These are phyloP conservation scores for Rhagonycha lutea DNA, from an alignment of 2,888 invertebrate genomes.

Conservation along the genomic window DNA sequence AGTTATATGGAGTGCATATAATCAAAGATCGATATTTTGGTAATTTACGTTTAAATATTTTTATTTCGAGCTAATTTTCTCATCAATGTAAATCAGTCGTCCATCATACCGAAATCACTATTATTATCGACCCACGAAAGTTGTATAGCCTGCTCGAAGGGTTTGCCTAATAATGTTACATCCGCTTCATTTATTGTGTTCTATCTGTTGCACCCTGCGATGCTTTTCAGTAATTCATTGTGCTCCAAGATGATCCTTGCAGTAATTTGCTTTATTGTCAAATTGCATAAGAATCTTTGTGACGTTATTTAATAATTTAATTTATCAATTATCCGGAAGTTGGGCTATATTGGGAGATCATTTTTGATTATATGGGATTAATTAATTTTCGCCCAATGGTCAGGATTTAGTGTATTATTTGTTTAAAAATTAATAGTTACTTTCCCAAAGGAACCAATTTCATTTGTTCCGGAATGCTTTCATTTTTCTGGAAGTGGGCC, in stretches of 20 bases:
- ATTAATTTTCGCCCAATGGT: conserved; percentile 16
- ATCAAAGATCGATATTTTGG: neutral
- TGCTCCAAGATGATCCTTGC: neutral
- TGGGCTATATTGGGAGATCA: neutral
- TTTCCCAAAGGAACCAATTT: conserved; percentile 51
- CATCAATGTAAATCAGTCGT: neutral
- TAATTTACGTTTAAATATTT: neutral
- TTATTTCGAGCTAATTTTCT: neutral
- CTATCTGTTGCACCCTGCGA: neutral
- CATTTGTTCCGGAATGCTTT: conserved; percentile 56
- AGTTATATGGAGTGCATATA: neutral
- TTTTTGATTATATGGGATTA: neutral
- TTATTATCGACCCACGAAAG: neutral
- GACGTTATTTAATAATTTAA: neutral
- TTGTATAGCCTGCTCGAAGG: neutral
- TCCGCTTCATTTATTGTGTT: neutral
- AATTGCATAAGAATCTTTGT: neutral
- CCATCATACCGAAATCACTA: neutral
- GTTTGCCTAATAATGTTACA: neutral
- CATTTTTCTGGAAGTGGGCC: conserved; percentile 56
- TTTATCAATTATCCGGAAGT: neutral
- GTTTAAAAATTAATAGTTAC: conserved; percentile 52
- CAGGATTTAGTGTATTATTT: conserved; percentile 28
- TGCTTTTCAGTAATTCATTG: neutral
- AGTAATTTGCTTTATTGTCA: neutral